Evolutionary conservation across 1,140 invertebrate species (phyloP), one percentile per base, ranked within the genome.

Genomic region (Bicyclus anynana): DNA sequence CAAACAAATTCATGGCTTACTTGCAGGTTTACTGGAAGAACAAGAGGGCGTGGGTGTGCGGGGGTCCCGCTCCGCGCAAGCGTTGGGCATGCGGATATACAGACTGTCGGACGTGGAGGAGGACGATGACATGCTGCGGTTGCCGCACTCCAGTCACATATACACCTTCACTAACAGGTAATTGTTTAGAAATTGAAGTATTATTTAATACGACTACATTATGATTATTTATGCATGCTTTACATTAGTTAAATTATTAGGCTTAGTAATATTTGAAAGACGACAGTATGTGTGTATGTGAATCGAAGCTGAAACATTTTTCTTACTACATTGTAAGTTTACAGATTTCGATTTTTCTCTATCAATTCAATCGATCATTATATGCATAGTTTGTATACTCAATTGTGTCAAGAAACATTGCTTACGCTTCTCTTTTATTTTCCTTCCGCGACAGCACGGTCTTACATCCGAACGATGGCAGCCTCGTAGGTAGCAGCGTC

Each of bases 21-120:
- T 69, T 63, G 1, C 54, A 89, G 96, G 96, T 21, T 89, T 99
- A 27, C 87, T 99, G 56, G 97, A 98, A 73, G 95, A 96, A 46
- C 91, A 96, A 54, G 96, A 97, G 1, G 97, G 97, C 5, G 96
- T 99, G 1, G 96, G 96, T 68, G 96, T 96, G 12, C 90, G 93
- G 47, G 96, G 96, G 20, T 95, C 95, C 13, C 91, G 94, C 26
- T 93, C 92, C 1, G 83, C 96, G 0, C 93, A 95, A 59, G 94
- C 94, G 50, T 90, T 95, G 10, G 96, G 95, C n/a, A 81, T 94
- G 65, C 91, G 94, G 53, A 91, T 93, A 2, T 97, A 96, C 72
- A 94, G 93, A 0, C 82, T 98, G 7, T 94, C 94, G 17, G 97
- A 98, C 84, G 92, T 96, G 0, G 97, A 98, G 79, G 97, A 98